Conservation (phyloP, 2,888 invertebrate species). For the Euzophera pinguis region DNA sequence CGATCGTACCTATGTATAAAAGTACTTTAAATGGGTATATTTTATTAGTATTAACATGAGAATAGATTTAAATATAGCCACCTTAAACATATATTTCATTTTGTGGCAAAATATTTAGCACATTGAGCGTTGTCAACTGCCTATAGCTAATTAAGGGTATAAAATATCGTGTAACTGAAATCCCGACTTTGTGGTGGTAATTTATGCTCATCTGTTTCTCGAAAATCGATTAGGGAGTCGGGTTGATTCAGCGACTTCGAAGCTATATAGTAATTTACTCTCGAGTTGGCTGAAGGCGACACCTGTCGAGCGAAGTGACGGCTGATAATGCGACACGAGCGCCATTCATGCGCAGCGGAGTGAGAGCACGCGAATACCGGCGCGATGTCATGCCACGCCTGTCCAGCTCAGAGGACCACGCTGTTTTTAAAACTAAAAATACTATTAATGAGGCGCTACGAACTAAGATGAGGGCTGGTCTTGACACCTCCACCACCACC, state of each 20-base stretch:
- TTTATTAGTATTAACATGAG: too few species aligned
- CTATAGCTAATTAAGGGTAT: constrained; percentile 7
- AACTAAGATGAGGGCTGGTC: too few species aligned
- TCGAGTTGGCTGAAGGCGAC: constrained; percentile 78
- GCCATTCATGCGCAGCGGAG: constrained; percentile 66
- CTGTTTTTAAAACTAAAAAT: background rate
- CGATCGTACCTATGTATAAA: too few species aligned
- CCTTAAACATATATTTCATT: too few species aligned
- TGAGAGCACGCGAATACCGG: constrained; percentile 46
- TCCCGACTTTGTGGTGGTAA: constrained; percentile 32
- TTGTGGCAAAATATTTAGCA: too few species aligned
- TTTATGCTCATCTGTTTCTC: constrained; percentile 48
- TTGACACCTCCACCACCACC: too few species aligned
- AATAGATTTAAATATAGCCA: too few species aligned
- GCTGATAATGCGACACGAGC: constrained; percentile 74
- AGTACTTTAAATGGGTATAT: too few species aligned
- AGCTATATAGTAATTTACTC: constrained; percentile 78
- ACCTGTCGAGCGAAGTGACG: constrained; percentile 76
- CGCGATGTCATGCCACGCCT: constrained; percentile 7
- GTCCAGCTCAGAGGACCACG: background rate
- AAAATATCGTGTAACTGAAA: constrained; percentile 11
- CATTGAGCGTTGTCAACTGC: too few species aligned
- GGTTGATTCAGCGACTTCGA: constrained; percentile 74
- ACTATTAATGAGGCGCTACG: background rate
- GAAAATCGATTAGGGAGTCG: constrained; percentile 72